Base-by-base conservation (phyloP, 1,140 invertebrate genomes). In the Drosophila sulfurigaster region DNA sequence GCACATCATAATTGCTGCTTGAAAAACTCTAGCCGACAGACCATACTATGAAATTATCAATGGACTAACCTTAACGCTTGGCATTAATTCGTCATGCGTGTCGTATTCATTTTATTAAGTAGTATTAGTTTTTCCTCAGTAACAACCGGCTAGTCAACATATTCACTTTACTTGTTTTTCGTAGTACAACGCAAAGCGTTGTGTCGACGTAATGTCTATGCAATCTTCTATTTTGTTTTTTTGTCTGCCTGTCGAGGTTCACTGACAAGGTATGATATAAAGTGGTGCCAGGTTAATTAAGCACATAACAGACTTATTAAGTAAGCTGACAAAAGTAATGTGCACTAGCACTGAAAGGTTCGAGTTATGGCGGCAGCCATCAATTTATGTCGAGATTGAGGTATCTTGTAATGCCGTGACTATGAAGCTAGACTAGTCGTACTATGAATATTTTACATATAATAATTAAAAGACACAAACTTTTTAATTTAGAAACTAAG, bases 41-140 rank as follows among this genome's bases (percentile, higher is more conserved):
- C 35, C 57, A 10, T 59, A 15, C 48, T 13, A 25, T 16, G 13
- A 28, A 11, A 57, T 56, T 49, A 38, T 38, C 48, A 58, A 49
- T 49, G n/a, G 28, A 51, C 30, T 66, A 46, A 46, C 45, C 45
- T 59, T 68, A 41, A 43, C 35, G 32, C 32, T 28, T 49, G 58
- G 46, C 75, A 71, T 80, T 65, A 69, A 16, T 41, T 59, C 64
- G 59, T 66, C 58, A 79, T 68, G 74, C 71, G 48, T 79, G 48
- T 59, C 52, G 46, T 49, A 59, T 51, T 51, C 35, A 38, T 38
- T 38, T 38, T 38, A 51, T 38, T 62, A 57, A 78, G 15, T 75
- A 41, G 13, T 57, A 35, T 52, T 11, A 32, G 51, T 64, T 78
- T 74, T 52, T 51, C 32, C 1, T 41, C 35, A 8, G 48, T 59